Conservation (phyloP, 1,140 invertebrate species). For the Drosophila mauritiana region DNA sequence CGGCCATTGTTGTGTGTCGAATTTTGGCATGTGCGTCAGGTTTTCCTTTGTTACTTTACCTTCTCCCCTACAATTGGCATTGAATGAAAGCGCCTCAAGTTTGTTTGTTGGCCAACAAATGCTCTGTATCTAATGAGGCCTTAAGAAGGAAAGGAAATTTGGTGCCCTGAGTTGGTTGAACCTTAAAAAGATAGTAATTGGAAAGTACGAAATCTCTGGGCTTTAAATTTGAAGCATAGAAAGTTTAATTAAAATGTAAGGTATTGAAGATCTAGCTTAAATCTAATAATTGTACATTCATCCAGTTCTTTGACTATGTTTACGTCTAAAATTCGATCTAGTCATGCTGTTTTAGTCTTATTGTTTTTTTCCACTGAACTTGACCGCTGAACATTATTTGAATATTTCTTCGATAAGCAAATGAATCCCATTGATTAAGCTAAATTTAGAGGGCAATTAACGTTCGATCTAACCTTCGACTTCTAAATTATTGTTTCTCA, state of each 20-base stretch:
- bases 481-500: conserved; percentile 11
- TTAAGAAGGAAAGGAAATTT: background rate
- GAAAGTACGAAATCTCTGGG: background rate
- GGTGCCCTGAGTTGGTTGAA: background rate
- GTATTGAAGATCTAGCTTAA: background rate
- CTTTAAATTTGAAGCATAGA: background rate
- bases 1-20: conserved; percentile 44
- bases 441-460: conserved; percentile 22
- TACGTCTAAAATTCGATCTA: conserved; percentile 23
- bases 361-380: conserved; percentile 13
- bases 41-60: conserved; percentile 36
- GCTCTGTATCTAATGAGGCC: conserved; percentile 22
- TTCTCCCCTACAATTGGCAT: conserved; percentile 24
- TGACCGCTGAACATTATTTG: conserved; percentile 26
- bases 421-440: conserved; percentile 15
- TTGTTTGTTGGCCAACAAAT: conserved; percentile 1
- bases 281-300: conserved; percentile 3
- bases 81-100: conserved; percentile 14
- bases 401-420: conserved; percentile 28
- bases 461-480: conserved; percentile 27
- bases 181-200: conserved; percentile 1
- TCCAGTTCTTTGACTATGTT: conserved; percentile 9
- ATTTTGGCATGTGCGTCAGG: conserved; percentile 32
- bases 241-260: background rate
- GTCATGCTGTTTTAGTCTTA: background rate